Percentiles rank a stretch among this genome's conserved stretches.
Conservation (phyloP, 2,797 vertebrate species). For the Peromyscus melanophrys region DNA sequence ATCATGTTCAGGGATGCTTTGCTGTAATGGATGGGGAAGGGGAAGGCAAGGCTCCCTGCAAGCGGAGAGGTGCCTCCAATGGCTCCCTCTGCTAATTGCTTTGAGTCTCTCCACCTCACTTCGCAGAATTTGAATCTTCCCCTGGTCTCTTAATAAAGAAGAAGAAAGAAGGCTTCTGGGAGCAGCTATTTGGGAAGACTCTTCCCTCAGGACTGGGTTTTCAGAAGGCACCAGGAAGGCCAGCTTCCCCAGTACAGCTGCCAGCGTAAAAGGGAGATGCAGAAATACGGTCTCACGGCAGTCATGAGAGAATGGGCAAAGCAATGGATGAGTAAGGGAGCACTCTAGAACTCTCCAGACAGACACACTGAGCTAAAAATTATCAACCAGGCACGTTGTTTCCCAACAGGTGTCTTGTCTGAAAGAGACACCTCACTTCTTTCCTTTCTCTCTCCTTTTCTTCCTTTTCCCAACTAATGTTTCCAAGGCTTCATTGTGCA, state of each 20-base stretch:
- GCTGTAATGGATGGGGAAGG: neutral
- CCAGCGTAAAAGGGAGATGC: neutral
- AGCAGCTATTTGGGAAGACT: neutral
- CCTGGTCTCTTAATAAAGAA: neutral
- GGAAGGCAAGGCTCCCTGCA: neutral
- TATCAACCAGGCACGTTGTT: neutral
- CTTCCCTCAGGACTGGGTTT: neutral
- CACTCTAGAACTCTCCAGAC: neutral
- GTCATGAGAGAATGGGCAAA: neutral
- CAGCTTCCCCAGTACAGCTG: neutral
- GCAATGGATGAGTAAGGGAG: neutral
- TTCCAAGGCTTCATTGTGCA: neutral
- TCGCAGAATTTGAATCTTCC: neutral
- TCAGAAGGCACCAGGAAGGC: neutral
- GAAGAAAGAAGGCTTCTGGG: neutral
- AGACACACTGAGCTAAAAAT: neutral
- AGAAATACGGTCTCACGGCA: neutral
- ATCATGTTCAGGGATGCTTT: neutral
- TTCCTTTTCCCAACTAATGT: neutral
- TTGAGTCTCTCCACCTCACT: neutral
- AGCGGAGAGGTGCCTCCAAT: neutral
- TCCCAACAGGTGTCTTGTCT: neutral
- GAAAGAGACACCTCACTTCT: neutral
- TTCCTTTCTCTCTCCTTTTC: neutral
- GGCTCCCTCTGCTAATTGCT: conserved; percentile 1